Evolutionary conservation across 2,888 invertebrate genomes (phyloP), one percentile per base, ranked within the genome.

Genomic region (Papilio gigon): DNA sequence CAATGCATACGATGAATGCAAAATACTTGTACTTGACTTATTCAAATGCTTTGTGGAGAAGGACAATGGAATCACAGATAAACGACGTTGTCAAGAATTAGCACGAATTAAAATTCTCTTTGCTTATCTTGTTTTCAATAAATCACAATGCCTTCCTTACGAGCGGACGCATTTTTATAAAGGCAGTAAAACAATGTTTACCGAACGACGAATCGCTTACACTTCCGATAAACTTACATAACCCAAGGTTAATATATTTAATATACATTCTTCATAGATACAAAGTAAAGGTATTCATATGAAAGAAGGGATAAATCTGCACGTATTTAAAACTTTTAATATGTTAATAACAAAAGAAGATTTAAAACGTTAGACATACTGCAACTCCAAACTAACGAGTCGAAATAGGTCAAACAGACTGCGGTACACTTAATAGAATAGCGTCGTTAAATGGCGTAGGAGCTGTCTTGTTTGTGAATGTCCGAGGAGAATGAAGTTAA

Each of bases 1-100:
- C 74, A 81, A 79, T 84, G 87, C 87, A 87, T 84, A 83, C 81
- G 76, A 84, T 88, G 87, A 89, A 89, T 89, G 83, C 78, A 74
- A 83, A 88, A 88, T 87, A 78, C 76, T 78, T 79, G 69, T 75
- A 70, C 76, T 79, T 78, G 78, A 80, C 80, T 82, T 82, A 80
- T 78, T 79, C 77, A 79, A 78, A 80, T 77, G 75, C 66, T 71
- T 68, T 68, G 61, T 70, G 70, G 73, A 70, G 30, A 69, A 33
- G 72, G 68, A 70, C 67, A 69, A 68, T 44, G 69, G 62, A 66
- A 65, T 65, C 70, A 47, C 33, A 50, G 65, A 67, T 61, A 67
- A 65, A 58, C 53, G 53, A 66, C 56, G 47, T 63, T 44, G 56
- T 67, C n/a, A 44, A 25, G 44, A 68, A 65, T 27, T 42, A 12